A percentile compares a stretch with the other conserved stretches of the same genome.
These are phyloP conservation scores for Tipula helvola DNA, from an alignment of 2,888 invertebrate genomes.

Conservation along the genomic window DNA sequence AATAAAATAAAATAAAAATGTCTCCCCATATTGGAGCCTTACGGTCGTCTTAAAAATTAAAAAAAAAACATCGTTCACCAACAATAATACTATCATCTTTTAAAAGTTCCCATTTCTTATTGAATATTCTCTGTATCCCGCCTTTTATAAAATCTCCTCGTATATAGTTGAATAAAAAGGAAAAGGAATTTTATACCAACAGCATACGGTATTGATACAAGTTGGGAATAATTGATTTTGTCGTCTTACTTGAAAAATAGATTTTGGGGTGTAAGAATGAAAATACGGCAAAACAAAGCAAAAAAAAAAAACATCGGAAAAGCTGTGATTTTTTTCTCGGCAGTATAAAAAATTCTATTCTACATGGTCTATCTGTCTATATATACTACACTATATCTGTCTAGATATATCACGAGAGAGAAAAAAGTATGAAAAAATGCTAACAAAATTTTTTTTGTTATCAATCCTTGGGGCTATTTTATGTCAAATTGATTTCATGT, in stretches of 20 bases:
- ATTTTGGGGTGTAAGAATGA: not conserved
- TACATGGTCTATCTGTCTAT: not conserved
- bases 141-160: not conserved
- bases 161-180: not conserved
- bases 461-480: not conserved
- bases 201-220: conserved; percentile 4
- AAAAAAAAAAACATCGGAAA: not conserved
- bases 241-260: not conserved
- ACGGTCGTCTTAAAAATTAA: not conserved
- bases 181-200: not conserved
- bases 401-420: not conserved
- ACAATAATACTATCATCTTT: not conserved
- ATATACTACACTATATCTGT: not conserved
- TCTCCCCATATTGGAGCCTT: not conserved
- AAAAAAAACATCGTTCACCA: not conserved
- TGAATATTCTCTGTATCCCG: not conserved
- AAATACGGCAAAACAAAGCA: not conserved
- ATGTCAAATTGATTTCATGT: conserved; percentile 4
- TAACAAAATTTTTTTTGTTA: not conserved
- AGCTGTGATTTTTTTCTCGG: not conserved
- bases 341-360: not conserved
- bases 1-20: not conserved
- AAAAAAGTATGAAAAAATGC: not conserved
- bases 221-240: not conserved
- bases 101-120: not conserved